A percentile compares a stretch with the other conserved stretches of the same genome.
These are phyloP conservation scores for Isichthys henryi DNA, from an alignment of 2,113 vertebrate genomes.

Conservation along the genomic window DNA sequence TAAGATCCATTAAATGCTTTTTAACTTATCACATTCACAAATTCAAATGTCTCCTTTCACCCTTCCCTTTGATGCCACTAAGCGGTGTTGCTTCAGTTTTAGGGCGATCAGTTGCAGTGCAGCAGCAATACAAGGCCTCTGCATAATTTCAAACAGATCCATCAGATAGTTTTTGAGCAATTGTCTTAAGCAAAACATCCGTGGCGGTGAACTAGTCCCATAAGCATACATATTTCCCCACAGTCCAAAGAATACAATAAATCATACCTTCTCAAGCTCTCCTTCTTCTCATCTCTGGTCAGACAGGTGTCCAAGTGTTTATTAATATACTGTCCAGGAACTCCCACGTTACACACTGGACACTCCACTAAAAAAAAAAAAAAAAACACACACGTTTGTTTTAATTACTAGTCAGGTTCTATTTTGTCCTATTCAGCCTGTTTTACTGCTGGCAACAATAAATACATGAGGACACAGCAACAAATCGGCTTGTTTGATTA, in stretches of 20 bases:
- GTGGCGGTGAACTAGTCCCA: neutral
- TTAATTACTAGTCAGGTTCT: neutral
- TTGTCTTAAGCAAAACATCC: neutral
- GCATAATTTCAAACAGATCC: no score
- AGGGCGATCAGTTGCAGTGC: no score
- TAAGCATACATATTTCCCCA: neutral
- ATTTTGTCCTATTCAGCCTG: neutral
- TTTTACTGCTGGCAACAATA: neutral
- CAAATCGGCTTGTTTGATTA: neutral
- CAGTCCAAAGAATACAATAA: neutral
- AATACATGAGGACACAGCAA: neutral
- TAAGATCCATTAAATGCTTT: no score
- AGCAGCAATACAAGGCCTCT: no score
- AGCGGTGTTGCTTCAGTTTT: no score
- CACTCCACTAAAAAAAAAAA: constrained; percentile 70
- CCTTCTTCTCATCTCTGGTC: constrained; percentile 75
- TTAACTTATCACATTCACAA: no score
- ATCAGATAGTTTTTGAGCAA: neutral
- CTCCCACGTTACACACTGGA: constrained; percentile 75
- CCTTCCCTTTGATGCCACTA: no score
- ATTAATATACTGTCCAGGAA: constrained; percentile 76
- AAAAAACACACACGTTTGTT: neutral
- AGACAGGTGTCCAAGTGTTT: constrained; percentile 84
- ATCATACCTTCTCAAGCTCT: constrained; percentile 78
- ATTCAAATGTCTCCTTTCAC: no score